A percentile compares a stretch with the other conserved stretches of the same genome.
phyloP scores from a whole-genome alignment of 2,113 vertebrate species.

The Megatriorchis doriae region DNA sequence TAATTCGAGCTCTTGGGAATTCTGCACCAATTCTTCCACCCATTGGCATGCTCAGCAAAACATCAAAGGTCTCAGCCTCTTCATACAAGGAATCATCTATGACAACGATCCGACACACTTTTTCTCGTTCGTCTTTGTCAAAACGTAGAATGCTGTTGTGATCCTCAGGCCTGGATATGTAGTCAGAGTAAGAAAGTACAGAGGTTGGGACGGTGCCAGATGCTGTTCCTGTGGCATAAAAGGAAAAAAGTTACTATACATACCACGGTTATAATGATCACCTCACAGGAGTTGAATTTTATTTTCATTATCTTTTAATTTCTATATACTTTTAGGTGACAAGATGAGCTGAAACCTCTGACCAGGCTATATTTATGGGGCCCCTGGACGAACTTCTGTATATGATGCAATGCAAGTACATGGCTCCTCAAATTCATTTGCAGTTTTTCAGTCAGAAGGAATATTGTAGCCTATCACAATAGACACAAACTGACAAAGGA shows the following conservation, averaged over 20 bases:
- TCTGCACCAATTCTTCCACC: conserved; percentile 84
- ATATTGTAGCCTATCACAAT: background rate
- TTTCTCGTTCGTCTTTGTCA: conserved; percentile 82
- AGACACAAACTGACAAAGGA: background rate
- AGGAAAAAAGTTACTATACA: background rate
- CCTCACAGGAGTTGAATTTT: background rate
- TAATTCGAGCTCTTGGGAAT: conserved; percentile 75
- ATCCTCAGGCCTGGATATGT: conserved; percentile 89
- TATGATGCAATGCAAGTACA: background rate
- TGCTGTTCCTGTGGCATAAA: conserved; percentile 78
- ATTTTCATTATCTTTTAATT: background rate
- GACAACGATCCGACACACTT: conserved; percentile 81
- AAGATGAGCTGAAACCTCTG: background rate
- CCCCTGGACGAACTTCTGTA: background rate
- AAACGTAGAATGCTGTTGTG: conserved; percentile 87
- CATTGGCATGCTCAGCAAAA: conserved; percentile 85
- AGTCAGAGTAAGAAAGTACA: conserved; percentile 92
- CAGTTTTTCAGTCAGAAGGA: background rate
- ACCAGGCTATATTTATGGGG: background rate
- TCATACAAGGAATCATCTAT: conserved; percentile 93
- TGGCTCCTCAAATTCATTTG: background rate
- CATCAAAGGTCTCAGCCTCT: conserved; percentile 83
- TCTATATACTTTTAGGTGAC: background rate
- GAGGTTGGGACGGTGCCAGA: conserved; percentile 83
- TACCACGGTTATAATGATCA: background rate